Evolutionary conservation across 1,140 invertebrate species (phyloP).

Genomic region (Parasteatoda tepidariorum): DNA sequence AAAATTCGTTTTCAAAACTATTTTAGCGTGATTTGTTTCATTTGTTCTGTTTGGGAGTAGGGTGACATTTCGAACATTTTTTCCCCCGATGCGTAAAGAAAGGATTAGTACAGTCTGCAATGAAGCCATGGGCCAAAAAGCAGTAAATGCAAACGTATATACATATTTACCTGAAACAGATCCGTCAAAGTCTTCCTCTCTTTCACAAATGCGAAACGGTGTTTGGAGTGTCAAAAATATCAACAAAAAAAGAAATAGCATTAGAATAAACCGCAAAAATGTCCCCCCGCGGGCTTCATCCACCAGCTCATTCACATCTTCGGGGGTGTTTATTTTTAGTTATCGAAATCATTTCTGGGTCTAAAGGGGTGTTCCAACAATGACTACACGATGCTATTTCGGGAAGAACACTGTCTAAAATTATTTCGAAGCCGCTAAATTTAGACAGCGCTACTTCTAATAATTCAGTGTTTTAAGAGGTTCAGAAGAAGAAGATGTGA

Average conservation of each 20-base stretch:
- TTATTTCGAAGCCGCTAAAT: constrained; percentile 26
- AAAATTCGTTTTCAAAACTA: too few relatives aligned
- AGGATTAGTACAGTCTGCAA: too few relatives aligned
- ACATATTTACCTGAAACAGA: neutral
- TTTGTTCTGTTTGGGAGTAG: too few relatives aligned
- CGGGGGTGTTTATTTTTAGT: constrained; percentile 34
- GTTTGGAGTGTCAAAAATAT: neutral
- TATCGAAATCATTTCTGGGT: constrained; percentile 25
- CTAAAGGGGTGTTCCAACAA: constrained; percentile 40
- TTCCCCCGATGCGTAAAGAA: too few relatives aligned
- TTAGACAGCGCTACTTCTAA: constrained; percentile 29
- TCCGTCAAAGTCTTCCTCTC: neutral
- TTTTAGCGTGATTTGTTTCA: too few relatives aligned
- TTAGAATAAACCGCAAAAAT: constrained; percentile 30
- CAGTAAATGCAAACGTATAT: neutral
- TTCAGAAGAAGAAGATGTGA: neutral
- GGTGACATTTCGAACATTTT: too few relatives aligned
- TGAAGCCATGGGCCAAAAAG: too few relatives aligned
- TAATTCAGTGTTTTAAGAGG: constrained; percentile 37
- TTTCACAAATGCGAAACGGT: neutral
- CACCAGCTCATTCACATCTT: constrained; percentile 38
- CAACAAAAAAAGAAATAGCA: constrained; percentile 5
- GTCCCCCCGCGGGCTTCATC: neutral
- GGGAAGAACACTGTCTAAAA: constrained; percentile 23
- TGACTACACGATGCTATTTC: constrained; percentile 21